Base-by-base conservation (phyloP, 2,888 invertebrate genomes). In the Dexiosoma caninum region DNA sequence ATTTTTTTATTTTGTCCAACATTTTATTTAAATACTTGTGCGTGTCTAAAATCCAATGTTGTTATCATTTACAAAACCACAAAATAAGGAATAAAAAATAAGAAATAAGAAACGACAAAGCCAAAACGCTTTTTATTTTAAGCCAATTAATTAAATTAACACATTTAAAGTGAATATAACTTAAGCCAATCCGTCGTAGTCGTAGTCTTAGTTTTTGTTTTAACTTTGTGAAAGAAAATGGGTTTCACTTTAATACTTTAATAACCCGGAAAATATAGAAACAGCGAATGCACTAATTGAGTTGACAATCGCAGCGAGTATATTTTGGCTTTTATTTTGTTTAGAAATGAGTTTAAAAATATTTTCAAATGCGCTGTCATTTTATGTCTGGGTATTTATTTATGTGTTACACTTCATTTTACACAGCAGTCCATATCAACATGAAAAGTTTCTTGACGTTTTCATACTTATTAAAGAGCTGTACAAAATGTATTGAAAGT, bases 121-220 rank as follows among this genome's bases (percentile, higher is more conserved):
- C 3, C 8, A 53, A 55, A 46, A 44, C 14, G 30, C 27, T 6
- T 72, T 40, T 59, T n/a, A 16, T 55, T 57, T 59, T 53, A 53
- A 59, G 70, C 42, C 66, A 66, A 78, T 78, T 78, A 72, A 72
- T 62, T 72, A 67, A 60, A 55, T 72, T 72, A 72, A 66, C 53
- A 72, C 72, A 78, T 78, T 78, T 46, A 46, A 72, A 42, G 7
- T n/a, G n/a, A 46, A n/a, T 35, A 40, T 49, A 10, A 64, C 21
- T 51, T 51, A 14, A 30, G 32, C 10, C 27, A 10, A 53, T 19
- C 27, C 12, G 10, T 14, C n/a, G 19, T 9, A 40, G n/a, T 23
- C 8, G 9, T 32, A n/a, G 2, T 46, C 46, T n/a, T 19, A 23
- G 2, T 27, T 8, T 16, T 35, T 21, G 14, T 0, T 7, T 30